Evolutionary conservation across 2,888 invertebrate genomes (phyloP).

Genomic region (Dilophus febrilis): DNA sequence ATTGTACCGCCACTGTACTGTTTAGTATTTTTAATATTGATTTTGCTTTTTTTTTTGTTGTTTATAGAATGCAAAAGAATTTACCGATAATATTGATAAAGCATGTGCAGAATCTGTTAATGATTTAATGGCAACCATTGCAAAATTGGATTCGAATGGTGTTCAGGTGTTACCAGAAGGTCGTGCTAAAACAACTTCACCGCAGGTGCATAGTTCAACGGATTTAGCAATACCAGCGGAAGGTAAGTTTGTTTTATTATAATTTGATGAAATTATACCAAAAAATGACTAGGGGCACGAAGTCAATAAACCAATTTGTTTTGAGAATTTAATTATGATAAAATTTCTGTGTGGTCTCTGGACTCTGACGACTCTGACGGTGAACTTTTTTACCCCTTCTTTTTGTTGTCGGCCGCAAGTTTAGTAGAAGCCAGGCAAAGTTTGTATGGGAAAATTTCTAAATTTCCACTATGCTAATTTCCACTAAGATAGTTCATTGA

Average conservation of each 20-base stretch:
- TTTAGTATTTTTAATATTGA: not conserved
- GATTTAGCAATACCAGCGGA: constrained; percentile 36
- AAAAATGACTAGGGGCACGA: too few relatives aligned
- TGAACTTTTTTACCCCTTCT: too few relatives aligned
- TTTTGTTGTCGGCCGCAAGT: too few relatives aligned
- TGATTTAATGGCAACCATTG: constrained; percentile 74
- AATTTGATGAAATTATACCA: too few relatives aligned
- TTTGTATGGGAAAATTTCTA: too few relatives aligned
- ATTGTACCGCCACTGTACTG: not conserved
- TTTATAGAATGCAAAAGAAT: constrained; percentile 34
- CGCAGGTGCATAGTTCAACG: constrained; percentile 60
- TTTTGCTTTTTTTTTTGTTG: not conserved
- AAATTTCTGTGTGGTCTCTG: too few relatives aligned
- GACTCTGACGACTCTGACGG: too few relatives aligned
- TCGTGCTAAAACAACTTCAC: constrained; percentile 36
- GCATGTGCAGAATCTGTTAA: constrained; percentile 73
- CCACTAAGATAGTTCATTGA: too few relatives aligned
- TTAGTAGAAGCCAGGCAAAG: too few relatives aligned
- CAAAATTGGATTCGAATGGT: constrained; percentile 72
- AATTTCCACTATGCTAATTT: too few relatives aligned
- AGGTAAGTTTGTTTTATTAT: constrained; percentile 16
- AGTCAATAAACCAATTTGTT: too few relatives aligned
- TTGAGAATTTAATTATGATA: too few relatives aligned
- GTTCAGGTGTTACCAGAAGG: constrained; percentile 53
- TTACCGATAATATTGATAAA: constrained; percentile 54